A percentile compares a stretch with the other conserved stretches of the same genome.
phyloP scores from a whole-genome alignment of 2,113 vertebrate genomes.

The Semnornis frantzii region DNA sequence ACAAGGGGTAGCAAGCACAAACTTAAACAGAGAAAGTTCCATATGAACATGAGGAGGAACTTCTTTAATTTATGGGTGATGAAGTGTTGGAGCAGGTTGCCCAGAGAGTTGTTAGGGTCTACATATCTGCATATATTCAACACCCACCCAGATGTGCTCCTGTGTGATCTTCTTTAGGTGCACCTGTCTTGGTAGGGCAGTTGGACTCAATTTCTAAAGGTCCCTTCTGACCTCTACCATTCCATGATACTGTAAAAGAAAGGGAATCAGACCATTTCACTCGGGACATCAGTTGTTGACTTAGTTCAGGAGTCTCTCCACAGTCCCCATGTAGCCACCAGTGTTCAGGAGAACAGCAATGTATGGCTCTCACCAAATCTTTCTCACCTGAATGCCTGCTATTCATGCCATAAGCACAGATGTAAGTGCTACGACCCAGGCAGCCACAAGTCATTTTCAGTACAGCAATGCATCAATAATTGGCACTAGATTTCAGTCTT shows the following conservation, averaged over 20 bases:
- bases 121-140: too few species aligned
- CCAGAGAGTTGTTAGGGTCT: too few species aligned
- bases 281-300: background rate
- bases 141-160: too few species aligned
- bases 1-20: too few species aligned
- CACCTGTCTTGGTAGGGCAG: too few species aligned
- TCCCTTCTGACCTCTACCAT: too few species aligned
- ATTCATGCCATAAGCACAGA: background rate
- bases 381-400: background rate
- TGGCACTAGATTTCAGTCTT: background rate
- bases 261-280: background rate
- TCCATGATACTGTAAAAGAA: background rate
- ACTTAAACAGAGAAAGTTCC: too few species aligned
- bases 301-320: background rate
- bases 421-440: background rate
- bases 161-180: too few species aligned
- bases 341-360: background rate
- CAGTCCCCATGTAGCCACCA: background rate
- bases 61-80: too few species aligned
- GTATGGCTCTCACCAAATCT: background rate
- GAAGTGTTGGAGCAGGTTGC: too few species aligned
- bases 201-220: too few species aligned
- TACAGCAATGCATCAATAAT: background rate
- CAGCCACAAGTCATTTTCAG: background rate
- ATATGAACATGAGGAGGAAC: too few species aligned